Conservation (phyloP, 1,140 invertebrate genomes). For the Sycobia sp. region DNA sequence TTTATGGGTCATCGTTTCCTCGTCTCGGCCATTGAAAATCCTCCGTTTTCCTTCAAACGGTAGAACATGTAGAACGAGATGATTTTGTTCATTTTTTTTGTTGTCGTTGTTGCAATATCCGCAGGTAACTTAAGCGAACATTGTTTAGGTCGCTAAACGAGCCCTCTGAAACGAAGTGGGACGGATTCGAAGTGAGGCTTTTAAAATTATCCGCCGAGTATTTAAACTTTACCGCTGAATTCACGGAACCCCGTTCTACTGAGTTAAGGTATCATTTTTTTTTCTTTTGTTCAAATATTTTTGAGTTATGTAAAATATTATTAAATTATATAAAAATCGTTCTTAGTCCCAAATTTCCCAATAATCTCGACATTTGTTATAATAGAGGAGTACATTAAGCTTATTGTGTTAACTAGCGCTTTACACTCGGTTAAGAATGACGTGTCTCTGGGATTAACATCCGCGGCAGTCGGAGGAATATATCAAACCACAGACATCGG, state of each 20-base stretch:
- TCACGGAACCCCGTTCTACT: conserved; percentile 63
- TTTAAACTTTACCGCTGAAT: conserved; percentile 73
- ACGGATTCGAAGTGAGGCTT: conserved; percentile 72
- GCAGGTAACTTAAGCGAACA: neutral
- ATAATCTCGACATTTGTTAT: too few species aligned
- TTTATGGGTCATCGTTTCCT: conserved; percentile 75
- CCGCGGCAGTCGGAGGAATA: conserved; percentile 71
- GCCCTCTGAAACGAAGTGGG: conserved; percentile 64
- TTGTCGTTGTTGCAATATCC: neutral
- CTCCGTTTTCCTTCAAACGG: conserved; percentile 72
- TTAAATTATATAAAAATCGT: neutral
- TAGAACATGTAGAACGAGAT: conserved; percentile 49
- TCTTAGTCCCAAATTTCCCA: too few species aligned
- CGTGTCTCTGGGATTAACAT: conserved; percentile 58
- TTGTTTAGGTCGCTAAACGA: conserved; percentile 38
- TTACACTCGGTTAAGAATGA: conserved; percentile 64
- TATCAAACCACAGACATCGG: conserved; percentile 67
- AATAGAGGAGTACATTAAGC: too few species aligned
- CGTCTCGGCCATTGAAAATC: conserved; percentile 69
- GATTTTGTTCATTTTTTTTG: too few species aligned
- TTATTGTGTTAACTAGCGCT: conserved; percentile 54
- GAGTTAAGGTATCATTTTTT: conserved; percentile 49
- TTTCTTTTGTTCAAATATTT: neutral
- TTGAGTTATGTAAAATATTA: neutral
- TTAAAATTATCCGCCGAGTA: conserved; percentile 65